Evolutionary conservation across 2,888 invertebrate genomes (phyloP).

Genomic region (Drosophila phalerata): DNA sequence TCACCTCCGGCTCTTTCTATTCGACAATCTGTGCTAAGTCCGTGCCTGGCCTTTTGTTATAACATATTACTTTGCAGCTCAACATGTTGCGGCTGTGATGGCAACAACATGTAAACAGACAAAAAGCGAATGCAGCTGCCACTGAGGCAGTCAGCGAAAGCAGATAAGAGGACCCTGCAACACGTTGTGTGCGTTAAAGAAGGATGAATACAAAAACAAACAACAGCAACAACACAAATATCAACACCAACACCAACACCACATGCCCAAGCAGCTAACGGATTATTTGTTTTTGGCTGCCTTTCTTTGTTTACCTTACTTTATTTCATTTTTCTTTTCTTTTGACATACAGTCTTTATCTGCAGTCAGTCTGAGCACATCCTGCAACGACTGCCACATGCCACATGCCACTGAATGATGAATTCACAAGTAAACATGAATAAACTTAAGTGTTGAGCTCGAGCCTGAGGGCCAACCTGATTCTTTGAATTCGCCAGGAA

Average conservation of each 20-base stretch:
- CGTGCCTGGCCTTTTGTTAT: constrained; percentile 59
- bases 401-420: constrained; percentile 34
- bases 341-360: constrained; percentile 44
- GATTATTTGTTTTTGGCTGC: constrained; percentile 79
- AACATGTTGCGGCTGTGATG: constrained; percentile 65
- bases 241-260: constrained; percentile 31
- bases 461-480: constrained; percentile 28
- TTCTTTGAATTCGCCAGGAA: constrained; percentile 9
- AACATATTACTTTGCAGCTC: constrained; percentile 64
- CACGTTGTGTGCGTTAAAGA: constrained; percentile 20
- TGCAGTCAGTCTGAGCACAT: constrained; percentile 46
- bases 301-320: constrained; percentile 61
- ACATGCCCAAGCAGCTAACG: constrained; percentile 55
- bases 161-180: constrained; percentile 54
- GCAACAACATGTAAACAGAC: constrained; percentile 66
- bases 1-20: not conserved
- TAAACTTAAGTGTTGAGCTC: constrained; percentile 40
- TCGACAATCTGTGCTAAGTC: constrained; percentile 19
- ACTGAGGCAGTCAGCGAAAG: constrained; percentile 23
- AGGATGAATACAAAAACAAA: constrained; percentile 41
- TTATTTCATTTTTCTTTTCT: constrained; percentile 19
- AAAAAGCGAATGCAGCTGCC: constrained; percentile 60
- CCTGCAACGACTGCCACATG: constrained; percentile 32
- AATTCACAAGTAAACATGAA: constrained; percentile 38
- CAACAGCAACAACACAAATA: constrained; percentile 24